Evolutionary conservation across 92 coral and sea anemone genomes (phyloP), one percentile per base, ranked within the genome.

Genomic region (Heliopora coerulea): DNA sequence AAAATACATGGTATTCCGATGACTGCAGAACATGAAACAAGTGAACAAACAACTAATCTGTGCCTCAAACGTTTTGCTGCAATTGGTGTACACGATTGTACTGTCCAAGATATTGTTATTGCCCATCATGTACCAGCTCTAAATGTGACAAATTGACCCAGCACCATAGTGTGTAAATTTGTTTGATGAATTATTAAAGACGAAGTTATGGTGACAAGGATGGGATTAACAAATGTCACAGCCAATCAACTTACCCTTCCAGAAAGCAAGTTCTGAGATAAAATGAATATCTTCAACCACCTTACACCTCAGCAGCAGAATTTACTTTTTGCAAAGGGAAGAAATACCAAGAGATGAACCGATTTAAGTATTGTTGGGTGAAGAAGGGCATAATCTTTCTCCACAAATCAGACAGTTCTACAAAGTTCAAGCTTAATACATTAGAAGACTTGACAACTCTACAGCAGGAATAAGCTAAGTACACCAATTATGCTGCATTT

Each of bases 311-410:
- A 79, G 12, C 52, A 74, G 17, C 81, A 80, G 33, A 41, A 29
- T 14, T 80, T 84, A 39, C n/a, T 29, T 72, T 79, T 3, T 48
- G 34, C 20, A 74, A 84, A 60, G 85, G 82, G 42, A 80, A 80
- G 85, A 58, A 52, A 31, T 73, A 14, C 68, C 74, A 80, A 61
- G 60, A 25, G 4, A 82, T 61, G 39, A 74, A 65, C 17, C 56
- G 50, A 21, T 84, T 56, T 54, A 84, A 74, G 40, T 80, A 73
- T 46, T 85, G 88, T 59, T 80, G 88, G 85, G 68, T 78, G 26
- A 80, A 74, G 48, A 80, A 73, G 50, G 72, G 68, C 12, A 27
- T 42, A 15, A 78, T 85, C 30, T 74, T 56, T 42, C 79, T 80
- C n/a, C 63, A 82, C 31, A 62, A 80, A 68, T 48, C 79, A 37